phyloP scores from a whole-genome alignment of 2,797 vertebrate genomes.

The Lates japonicus region DNA sequence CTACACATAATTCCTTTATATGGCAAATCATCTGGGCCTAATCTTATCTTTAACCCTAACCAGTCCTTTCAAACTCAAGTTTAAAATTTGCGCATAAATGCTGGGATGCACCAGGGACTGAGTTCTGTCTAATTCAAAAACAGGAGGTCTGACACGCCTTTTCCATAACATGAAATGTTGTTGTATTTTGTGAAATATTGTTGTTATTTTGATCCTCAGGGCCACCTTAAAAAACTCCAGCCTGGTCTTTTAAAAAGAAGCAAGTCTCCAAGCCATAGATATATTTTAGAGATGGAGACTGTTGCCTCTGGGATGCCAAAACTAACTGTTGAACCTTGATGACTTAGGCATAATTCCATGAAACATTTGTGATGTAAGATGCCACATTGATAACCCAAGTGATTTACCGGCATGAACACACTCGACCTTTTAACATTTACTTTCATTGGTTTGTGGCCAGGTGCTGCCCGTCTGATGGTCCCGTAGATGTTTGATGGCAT shows the following conservation, averaged over 20 bases:
- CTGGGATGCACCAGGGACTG: too few relatives aligned
- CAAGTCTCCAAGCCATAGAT: neutral
- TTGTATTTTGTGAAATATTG: too few relatives aligned
- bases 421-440: slow-evolving; percentile 58
- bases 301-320: slow-evolving; percentile 18
- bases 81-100: too few relatives aligned
- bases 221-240: neutral
- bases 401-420: slow-evolving; percentile 20
- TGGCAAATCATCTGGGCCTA: too few relatives aligned
- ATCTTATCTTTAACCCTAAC: too few relatives aligned
- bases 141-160: too few relatives aligned
- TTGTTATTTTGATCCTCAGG: too few relatives aligned
- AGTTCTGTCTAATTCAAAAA: too few relatives aligned
- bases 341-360: slow-evolving; percentile 38
- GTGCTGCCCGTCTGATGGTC: slow-evolving; percentile 43
- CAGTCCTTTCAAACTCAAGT: too few relatives aligned
- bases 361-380: slow-evolving; percentile 53
- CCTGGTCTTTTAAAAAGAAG: neutral
- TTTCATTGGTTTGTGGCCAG: slow-evolving; percentile 38
- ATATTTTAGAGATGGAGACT: neutral
- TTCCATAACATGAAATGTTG: too few relatives aligned
- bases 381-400: slow-evolving; percentile 39
- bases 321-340: slow-evolving; percentile 26
- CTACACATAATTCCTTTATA: too few relatives aligned
- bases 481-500: slow-evolving; percentile 27